Conservation (phyloP, 1,140 invertebrate genomes). For the Drosophila ambigua region DNA sequence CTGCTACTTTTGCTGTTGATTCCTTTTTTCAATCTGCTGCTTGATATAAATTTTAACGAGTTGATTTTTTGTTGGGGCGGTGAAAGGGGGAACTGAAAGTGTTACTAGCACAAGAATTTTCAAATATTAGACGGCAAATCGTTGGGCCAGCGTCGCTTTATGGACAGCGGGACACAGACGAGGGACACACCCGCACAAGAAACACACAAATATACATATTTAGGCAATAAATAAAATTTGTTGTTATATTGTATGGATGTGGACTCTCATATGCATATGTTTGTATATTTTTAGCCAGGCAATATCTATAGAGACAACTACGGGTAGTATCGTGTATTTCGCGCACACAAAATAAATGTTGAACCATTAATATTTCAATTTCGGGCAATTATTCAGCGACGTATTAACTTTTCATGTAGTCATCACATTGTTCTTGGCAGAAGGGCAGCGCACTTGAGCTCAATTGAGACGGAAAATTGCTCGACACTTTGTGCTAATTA, state of each 20-base stretch:
- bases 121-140: conserved; percentile 54
- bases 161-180: conserved; percentile 28
- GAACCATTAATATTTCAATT: conserved; percentile 76
- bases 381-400: conserved; percentile 70
- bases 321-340: conserved; percentile 60
- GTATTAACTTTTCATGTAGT: conserved; percentile 70
- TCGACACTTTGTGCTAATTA: conserved; percentile 71
- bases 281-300: conserved; percentile 74
- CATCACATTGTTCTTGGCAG: conserved; percentile 59
- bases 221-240: conserved; percentile 81
- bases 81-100: conserved; percentile 42
- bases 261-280: conserved; percentile 51
- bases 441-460: conserved; percentile 49
- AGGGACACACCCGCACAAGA: conserved; percentile 23
- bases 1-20: conserved; percentile 22
- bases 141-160: conserved; percentile 49
- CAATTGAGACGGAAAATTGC: conserved; percentile 62
- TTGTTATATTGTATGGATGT: conserved; percentile 68
- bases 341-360: conserved; percentile 62
- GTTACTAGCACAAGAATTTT: conserved; percentile 70
- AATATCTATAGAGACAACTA: conserved; percentile 71
- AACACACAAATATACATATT: conserved; percentile 54
- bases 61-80: conserved; percentile 50
- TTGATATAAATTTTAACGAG: conserved; percentile 67
- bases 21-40: conserved; percentile 32